Conservation (phyloP, 2,797 vertebrate species). For the Sebastes vulpes region DNA sequence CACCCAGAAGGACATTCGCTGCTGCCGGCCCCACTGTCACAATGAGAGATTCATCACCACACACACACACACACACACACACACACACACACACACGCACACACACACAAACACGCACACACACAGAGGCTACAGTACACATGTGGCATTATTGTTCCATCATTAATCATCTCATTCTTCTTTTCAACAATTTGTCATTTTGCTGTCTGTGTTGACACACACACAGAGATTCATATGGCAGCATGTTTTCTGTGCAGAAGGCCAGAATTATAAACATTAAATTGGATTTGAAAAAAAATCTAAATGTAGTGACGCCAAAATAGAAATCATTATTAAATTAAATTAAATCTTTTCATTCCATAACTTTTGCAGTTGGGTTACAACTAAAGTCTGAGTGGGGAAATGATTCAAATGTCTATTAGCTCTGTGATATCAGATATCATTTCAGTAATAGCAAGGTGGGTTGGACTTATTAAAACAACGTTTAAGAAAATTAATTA, state of each 20-base stretch:
- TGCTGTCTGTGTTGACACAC: conserved; percentile 51
- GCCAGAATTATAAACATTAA: conserved; percentile 5
- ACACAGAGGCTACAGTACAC: conserved; percentile 62
- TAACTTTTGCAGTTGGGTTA: background rate
- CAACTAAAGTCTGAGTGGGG: background rate
- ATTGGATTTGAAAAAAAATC: background rate
- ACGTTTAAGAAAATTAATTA: background rate
- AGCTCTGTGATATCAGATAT: background rate
- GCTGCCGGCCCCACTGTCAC: conserved; percentile 87
- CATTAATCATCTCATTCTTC: conserved; percentile 79
- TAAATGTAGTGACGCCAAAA: background rate
- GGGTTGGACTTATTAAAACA: background rate
- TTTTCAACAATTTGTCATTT: conserved; percentile 77
- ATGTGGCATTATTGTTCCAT: conserved; percentile 84
- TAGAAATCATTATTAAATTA: background rate
- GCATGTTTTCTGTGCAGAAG: conserved; percentile 17
- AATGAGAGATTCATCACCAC: conserved; percentile 86
- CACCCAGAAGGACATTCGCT: conserved; percentile 87
- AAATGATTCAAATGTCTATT: background rate
- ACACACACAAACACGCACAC: background rate
- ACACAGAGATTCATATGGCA: conserved; percentile 22
- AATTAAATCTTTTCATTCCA: background rate
- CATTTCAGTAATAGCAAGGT: background rate
- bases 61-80: conserved; percentile 4
- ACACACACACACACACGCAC: background rate